phyloP scores from a whole-genome alignment of 2,888 invertebrate species.

The Himalopsyche anomala region DNA sequence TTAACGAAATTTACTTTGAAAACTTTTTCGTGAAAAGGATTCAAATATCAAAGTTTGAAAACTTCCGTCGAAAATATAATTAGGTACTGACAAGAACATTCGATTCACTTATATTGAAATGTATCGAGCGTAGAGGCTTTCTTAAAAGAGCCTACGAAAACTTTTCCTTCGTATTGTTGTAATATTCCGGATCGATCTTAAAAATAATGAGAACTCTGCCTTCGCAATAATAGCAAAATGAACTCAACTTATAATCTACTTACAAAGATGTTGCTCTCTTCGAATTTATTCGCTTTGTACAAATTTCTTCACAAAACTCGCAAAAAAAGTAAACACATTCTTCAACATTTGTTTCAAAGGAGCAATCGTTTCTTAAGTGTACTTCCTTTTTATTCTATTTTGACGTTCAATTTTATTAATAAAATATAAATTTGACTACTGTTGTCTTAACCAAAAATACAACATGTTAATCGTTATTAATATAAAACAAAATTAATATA shows the following conservation, averaged over 20 bases:
- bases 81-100: constrained; percentile 63
- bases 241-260: constrained; percentile 34
- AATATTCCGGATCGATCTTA: constrained; percentile 48
- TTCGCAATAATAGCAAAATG: constrained; percentile 39
- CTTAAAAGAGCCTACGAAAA: constrained; percentile 26
- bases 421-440: no score
- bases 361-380: no score
- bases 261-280: constrained; percentile 41
- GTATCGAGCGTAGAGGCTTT: constrained; percentile 55
- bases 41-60: constrained; percentile 63
- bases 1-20: constrained; percentile 64
- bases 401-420: no score
- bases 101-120: constrained; percentile 62
- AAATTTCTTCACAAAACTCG: neutral
- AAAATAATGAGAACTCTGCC: constrained; percentile 51
- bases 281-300: neutral
- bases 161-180: constrained; percentile 46
- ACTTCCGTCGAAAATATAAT: constrained; percentile 63
- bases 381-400: no score
- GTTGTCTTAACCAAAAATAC: no score
- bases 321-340: neutral
- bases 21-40: constrained; percentile 61
- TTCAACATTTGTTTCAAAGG: no score
- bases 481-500: no score
- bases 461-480: no score